These are phyloP conservation scores for Mionectes macconnelli DNA, from an alignment of 2,113 vertebrate genomes.

Conservation along the genomic window DNA sequence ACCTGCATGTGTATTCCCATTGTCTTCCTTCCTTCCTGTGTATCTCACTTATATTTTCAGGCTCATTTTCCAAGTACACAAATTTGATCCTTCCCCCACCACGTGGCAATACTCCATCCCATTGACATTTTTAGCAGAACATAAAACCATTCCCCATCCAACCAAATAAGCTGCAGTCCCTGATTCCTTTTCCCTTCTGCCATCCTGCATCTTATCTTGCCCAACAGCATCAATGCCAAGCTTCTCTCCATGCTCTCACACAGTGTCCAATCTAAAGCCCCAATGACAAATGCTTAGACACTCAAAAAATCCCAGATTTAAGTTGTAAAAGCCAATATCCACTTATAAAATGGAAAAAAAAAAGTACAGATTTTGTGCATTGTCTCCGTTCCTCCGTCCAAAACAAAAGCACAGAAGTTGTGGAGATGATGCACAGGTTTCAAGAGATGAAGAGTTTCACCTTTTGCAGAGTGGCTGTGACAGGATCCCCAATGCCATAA, in stretches of 20 bases:
- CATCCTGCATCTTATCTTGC: not conserved
- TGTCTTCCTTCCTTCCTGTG: not conserved
- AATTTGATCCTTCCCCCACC: not conserved
- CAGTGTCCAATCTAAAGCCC: not conserved
- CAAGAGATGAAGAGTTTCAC: not conserved
- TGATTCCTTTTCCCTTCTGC: not conserved
- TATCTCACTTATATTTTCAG: not conserved
- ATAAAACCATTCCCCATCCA: not conserved
- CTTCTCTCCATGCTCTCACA: not conserved
- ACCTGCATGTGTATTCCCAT: not conserved
- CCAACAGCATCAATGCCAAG: not conserved
- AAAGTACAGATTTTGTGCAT: not conserved
- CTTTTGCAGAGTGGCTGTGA: not conserved
- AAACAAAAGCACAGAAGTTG: not conserved
- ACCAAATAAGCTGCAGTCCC: not conserved
- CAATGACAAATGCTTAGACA: not conserved
- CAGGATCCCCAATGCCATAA: not conserved
- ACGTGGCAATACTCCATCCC: not conserved
- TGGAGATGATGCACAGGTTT: not conserved
- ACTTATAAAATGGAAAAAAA: not conserved
- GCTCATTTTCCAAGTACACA: not conserved
- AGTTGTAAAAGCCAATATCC: not conserved
- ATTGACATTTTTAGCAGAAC: not conserved
- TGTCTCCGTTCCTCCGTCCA: not conserved
- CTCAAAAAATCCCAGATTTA: not conserved